These are phyloP conservation scores for Rotaria macrura DNA, from an alignment of 2,888 invertebrate species.

Conservation along the genomic window DNA sequence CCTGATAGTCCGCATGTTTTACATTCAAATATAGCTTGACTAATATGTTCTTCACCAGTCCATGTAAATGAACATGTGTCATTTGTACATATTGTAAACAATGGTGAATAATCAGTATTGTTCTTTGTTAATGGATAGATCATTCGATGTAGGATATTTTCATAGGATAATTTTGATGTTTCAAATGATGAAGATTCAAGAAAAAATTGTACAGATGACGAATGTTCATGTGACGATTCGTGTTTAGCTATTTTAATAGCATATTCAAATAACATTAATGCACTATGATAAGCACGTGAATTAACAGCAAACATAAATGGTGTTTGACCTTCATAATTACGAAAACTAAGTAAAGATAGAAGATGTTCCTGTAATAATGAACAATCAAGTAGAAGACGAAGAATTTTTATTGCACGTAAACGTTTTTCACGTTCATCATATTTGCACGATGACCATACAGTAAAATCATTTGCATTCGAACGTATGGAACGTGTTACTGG, in stretches of 20 bases:
- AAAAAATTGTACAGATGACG: conserved; percentile 40
- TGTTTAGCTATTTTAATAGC: conserved; percentile 49
- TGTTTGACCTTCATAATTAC: conserved; percentile 88
- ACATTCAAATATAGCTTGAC: conserved; percentile 95
- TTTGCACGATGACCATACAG: conserved; percentile 52
- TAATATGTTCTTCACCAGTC: conserved; percentile 96
- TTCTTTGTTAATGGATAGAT: conserved; percentile 42
- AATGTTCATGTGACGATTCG: conserved; percentile 45
- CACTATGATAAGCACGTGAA: conserved; percentile 84
- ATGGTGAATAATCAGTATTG: conserved; percentile 77
- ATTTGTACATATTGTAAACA: conserved; percentile 90
- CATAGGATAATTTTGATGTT: conserved; percentile 55
- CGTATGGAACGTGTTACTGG: conserved; percentile 55
- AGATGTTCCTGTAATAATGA: conserved; percentile 65
- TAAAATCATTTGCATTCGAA: conserved; percentile 60
- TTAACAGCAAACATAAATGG: conserved; percentile 92
- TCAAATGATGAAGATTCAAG: not conserved
- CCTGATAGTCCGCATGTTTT: conserved; percentile 83
- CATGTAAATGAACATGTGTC: conserved; percentile 99
- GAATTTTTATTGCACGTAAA: conserved; percentile 69
- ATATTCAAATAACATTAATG: conserved; percentile 71
- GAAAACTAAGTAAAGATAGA: conserved; percentile 66
- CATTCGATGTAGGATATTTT: conserved; percentile 64
- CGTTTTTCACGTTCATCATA: conserved; percentile 66
- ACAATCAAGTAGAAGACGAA: conserved; percentile 70